Evolutionary conservation across 2,888 invertebrate species (phyloP), one percentile per base, ranked within the genome.

Genomic region (Syritta pipiens): DNA sequence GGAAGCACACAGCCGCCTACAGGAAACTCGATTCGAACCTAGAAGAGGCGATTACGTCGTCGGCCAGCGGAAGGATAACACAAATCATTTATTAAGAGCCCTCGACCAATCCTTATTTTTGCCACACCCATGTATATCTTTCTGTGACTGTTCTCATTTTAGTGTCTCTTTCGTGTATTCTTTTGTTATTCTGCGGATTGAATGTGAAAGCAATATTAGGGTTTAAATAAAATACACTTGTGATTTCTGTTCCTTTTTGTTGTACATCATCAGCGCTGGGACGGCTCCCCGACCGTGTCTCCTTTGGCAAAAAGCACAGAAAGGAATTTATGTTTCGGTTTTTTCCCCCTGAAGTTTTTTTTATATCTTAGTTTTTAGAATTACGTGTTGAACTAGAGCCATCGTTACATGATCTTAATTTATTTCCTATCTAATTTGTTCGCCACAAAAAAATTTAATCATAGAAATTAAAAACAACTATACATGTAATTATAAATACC

Each of bases 21-120:
- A 90, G 92, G 62, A 93, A 93, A 84, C 88, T 93, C 63, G 93
- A 93, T 84, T 91, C 91, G 81, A 93, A 92, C 83, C 88, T 93
- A 71, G 93, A 93, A 86, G 93, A 93, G 86, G 93, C 93, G 28
- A 91, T 93, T 37, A 91, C 91, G 3, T 92, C 92, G 6, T 68
- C 81, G 19, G 72, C 71, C 5, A 72, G 82, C 51, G 60, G 77
- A 59, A 62, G 83, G 63, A 72, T 83, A 74, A 69, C 83, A 69
- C 84, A 84, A 82, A 81, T 84, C 68, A 83, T 85, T 82, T 84
- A 84, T 69, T 84, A 81, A 62, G 44, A 7, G 7, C 9, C 14
- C 40, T 35, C 60, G 28, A 40, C 48, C 48, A 19, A 44, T 5
- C 44, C 7, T 9, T 4, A 24, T 9, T 37, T 37, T 37, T 37